These are phyloP conservation scores for Glaucomys volans DNA, from an alignment of 2,113 vertebrate genomes.

Conservation along the genomic window DNA sequence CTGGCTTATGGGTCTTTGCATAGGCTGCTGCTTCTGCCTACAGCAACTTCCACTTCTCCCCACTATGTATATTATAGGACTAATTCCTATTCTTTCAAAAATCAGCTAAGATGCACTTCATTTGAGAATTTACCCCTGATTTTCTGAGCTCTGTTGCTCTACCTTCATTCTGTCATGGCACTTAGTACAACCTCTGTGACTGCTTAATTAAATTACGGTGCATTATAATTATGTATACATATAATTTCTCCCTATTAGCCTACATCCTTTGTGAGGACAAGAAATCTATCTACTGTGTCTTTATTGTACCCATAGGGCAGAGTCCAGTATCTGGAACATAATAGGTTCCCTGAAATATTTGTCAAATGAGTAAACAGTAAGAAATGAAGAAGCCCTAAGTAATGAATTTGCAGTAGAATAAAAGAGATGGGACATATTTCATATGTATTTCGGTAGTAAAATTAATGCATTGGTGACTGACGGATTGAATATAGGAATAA, in stretches of 20 bases:
- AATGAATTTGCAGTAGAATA: neutral
- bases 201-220: neutral
- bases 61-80: neutral
- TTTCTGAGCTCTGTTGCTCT: neutral
- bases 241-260: neutral
- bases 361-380: constrained; percentile 13
- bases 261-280: neutral
- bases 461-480: neutral
- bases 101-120: neutral
- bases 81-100: neutral
- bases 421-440: neutral
- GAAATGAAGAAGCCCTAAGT: neutral
- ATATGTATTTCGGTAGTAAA: neutral
- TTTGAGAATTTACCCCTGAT: neutral
- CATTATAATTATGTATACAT: neutral
- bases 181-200: neutral
- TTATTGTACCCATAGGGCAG: neutral
- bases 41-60: neutral
- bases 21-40: neutral
- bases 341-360: neutral
- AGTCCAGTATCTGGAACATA: neutral
- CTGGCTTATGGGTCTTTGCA: neutral
- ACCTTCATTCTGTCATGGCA: neutral
- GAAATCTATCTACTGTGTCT: neutral
- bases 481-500: neutral